A percentile compares a stretch with the other conserved stretches of the same genome.
These are phyloP conservation scores for Pocillopora damicornis DNA, from an alignment of 64 coral and sea anemone species.

Conservation along the genomic window DNA sequence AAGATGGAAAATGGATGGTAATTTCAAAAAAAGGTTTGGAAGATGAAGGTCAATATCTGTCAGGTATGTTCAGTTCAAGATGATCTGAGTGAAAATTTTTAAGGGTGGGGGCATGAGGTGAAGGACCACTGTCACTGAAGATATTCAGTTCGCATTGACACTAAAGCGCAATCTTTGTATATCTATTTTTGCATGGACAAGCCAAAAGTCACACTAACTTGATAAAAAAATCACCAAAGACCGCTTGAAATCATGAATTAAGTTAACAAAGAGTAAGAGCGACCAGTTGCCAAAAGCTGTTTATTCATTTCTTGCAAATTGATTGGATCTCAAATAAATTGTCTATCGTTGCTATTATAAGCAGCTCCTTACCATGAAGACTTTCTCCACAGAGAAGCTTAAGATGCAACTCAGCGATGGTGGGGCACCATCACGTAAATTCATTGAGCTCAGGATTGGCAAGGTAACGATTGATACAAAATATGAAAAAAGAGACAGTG, in stretches of 20 bases:
- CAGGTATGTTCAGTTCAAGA: not conserved
- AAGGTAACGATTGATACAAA: not conserved
- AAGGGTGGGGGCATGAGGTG: not conserved
- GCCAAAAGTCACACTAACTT: no score
- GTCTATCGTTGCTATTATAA: no score
- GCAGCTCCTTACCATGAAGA: not conserved
- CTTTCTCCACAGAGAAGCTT: not conserved
- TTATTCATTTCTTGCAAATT: no score
- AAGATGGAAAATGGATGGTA: constrained; percentile 24
- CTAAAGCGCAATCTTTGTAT: no score
- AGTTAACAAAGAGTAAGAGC: no score
- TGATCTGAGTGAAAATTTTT: not conserved
- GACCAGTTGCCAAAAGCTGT: no score
- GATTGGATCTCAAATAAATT: no score
- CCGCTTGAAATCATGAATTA: no score
- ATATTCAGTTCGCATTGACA: not conserved
- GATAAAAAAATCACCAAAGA: no score
- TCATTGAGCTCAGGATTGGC: constrained; percentile 25
- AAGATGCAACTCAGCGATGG: not conserved
- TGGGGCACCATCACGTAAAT: not conserved
- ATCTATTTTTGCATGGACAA: no score
- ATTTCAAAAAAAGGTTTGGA: constrained; percentile 1
- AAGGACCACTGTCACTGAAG: not conserved
- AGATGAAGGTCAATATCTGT: constrained; percentile 24
- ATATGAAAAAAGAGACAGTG: not conserved